These are phyloP conservation scores for Leistus spinibarbis DNA, from an alignment of 2,888 invertebrate species.

Conservation along the genomic window DNA sequence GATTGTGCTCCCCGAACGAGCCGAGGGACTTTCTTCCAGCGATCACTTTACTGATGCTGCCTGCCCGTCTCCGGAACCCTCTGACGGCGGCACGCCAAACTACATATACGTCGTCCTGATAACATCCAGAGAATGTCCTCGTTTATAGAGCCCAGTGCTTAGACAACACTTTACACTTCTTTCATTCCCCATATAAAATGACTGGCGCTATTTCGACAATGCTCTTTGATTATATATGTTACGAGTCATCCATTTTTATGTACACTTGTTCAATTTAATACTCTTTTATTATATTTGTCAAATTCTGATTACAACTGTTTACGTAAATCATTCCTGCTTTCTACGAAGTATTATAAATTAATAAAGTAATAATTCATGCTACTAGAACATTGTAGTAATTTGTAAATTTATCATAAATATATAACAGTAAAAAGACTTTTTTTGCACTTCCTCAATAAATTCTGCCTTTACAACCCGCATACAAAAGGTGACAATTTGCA, in stretches of 20 bases:
- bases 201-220: neutral
- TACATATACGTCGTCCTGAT: neutral
- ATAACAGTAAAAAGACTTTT: too few relatives aligned
- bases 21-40: neutral
- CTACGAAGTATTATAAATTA: too few relatives aligned
- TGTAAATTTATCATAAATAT: too few relatives aligned
- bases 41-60: neutral
- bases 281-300: too few relatives aligned
- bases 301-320: too few relatives aligned
- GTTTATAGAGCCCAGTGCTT: constrained; percentile 13
- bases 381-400: too few relatives aligned
- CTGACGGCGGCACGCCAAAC: neutral
- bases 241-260: neutral
- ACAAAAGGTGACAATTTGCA: neutral
- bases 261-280: neutral
- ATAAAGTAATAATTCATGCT: too few relatives aligned
- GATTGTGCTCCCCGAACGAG: constrained; percentile 3
- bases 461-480: too few relatives aligned
- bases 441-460: too few relatives aligned
- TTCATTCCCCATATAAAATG: neutral
- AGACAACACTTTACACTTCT: constrained; percentile 15
- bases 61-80: neutral
- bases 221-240: too few relatives aligned
- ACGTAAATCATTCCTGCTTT: too few relatives aligned
- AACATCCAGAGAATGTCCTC: neutral